Evolutionary conservation across 2,797 vertebrate genomes (phyloP).

Genomic region (Chaenodraco wilsoni): DNA sequence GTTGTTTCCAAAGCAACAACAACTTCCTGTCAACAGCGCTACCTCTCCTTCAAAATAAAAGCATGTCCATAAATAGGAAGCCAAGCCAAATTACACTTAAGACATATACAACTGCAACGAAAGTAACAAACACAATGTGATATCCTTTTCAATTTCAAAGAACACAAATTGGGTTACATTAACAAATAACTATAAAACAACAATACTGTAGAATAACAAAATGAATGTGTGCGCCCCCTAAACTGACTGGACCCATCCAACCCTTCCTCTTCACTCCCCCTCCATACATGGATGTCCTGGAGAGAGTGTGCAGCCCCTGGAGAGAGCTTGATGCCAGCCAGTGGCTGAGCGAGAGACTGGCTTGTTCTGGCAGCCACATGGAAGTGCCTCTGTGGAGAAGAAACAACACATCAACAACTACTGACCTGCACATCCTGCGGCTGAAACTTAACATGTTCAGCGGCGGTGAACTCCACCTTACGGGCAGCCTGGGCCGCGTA

Average conservation of each 20-base stretch:
- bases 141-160: no score
- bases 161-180: no score
- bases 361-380: constrained; percentile 55
- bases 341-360: constrained; percentile 66
- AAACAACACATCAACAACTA: constrained; percentile 64
- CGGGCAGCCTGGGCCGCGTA: constrained; percentile 91
- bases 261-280: constrained; percentile 17
- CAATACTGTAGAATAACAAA: no score
- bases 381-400: constrained; percentile 69
- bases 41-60: no score
- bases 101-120: no score
- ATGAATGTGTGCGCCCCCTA: neutral
- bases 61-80: no score
- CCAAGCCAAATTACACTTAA: no score
- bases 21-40: no score
- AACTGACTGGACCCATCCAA: constrained; percentile 1
- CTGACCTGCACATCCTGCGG: constrained; percentile 92
- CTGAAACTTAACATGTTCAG: constrained; percentile 71
- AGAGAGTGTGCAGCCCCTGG: constrained; percentile 48
- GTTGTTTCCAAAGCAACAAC: no score
- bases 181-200: no score
- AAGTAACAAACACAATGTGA: no score
- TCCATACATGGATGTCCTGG: constrained; percentile 79
- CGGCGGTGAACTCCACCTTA: constrained; percentile 79
- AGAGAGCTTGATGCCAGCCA: constrained; percentile 67